Conservation (phyloP, 2,113 vertebrate species). For the Redunca redunca region DNA sequence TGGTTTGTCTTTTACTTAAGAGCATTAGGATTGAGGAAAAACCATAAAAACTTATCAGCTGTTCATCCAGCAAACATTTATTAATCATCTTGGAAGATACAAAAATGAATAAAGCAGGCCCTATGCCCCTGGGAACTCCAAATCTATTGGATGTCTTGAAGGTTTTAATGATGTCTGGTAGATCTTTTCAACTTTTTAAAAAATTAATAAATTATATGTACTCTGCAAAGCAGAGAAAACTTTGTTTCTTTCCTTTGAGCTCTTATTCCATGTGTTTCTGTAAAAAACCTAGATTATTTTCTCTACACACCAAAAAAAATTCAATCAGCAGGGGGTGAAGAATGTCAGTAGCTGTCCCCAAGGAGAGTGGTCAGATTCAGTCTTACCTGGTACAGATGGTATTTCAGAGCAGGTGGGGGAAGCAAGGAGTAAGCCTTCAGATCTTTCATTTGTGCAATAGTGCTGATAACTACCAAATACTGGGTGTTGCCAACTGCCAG, state of each 20-base stretch:
- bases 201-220: neutral
- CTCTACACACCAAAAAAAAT: neutral
- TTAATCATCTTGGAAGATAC: neutral
- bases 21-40: neutral
- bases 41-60: neutral
- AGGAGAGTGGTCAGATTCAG: neutral
- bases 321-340: neutral
- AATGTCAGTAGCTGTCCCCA: neutral
- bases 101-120: neutral
- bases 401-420: neutral
- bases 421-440: neutral
- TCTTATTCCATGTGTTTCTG: neutral
- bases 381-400: neutral
- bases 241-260: neutral
- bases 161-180: neutral
- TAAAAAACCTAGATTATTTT: neutral
- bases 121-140: neutral
- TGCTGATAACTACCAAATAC: neutral
- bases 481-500: neutral
- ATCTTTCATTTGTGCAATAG: neutral
- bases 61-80: neutral
- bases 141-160: neutral
- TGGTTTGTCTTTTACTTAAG: neutral
- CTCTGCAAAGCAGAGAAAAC: neutral
- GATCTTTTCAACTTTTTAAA: neutral